phyloP scores from a whole-genome alignment of 2,113 vertebrate genomes.

The Rhabdomys dilectus region DNA sequence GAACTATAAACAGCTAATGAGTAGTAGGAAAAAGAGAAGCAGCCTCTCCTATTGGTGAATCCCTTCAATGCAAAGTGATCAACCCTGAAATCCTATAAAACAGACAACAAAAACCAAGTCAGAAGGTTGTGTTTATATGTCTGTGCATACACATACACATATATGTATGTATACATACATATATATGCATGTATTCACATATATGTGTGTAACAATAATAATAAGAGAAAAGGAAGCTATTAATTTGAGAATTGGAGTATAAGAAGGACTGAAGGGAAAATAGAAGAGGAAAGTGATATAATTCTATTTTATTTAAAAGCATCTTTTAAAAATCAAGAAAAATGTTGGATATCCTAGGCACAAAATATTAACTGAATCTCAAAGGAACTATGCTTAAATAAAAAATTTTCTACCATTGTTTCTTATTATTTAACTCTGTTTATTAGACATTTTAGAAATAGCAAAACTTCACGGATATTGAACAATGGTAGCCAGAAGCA shows the following conservation, averaged over 20 bases:
- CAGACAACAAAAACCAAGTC: neutral
- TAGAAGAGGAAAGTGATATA: neutral
- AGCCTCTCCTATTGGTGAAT: neutral
- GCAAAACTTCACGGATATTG: neutral
- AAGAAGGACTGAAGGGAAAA: neutral
- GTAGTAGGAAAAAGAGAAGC: neutral
- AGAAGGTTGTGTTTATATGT: neutral
- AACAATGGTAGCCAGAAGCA: neutral
- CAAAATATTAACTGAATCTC: neutral
- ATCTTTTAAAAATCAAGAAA: neutral
- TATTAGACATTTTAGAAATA: neutral
- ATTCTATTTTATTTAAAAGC: neutral
- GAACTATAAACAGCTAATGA: neutral
- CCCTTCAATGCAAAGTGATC: neutral
- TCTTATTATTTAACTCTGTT: neutral
- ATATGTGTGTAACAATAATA: neutral
- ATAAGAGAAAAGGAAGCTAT: neutral
- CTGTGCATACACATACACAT: neutral
- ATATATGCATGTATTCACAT: neutral
- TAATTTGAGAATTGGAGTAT: neutral
- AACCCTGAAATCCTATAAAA: neutral
- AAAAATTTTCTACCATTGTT: neutral
- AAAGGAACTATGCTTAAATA: neutral
- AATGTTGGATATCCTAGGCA: neutral
- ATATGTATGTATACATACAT: neutral